phyloP scores from a whole-genome alignment of 1,140 invertebrate genomes.

The Leptinotarsa undecemlineata region DNA sequence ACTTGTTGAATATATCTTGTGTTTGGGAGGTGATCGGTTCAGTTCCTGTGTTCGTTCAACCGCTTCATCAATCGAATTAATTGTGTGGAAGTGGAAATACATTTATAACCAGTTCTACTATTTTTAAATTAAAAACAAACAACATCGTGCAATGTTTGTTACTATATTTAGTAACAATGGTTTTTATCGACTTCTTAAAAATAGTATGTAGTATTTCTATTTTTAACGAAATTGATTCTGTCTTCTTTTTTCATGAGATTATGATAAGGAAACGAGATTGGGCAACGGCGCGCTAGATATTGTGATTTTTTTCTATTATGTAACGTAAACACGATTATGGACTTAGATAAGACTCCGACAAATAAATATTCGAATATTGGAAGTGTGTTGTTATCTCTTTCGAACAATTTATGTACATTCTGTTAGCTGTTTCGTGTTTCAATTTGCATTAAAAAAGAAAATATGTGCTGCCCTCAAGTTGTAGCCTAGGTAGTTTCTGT shows the following conservation, averaged over 20 bases:
- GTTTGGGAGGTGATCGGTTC: not conserved
- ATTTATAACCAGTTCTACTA: conserved; percentile 37
- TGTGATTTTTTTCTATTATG: conserved; percentile 1
- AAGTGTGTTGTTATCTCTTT: not conserved
- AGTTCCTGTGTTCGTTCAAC: not conserved
- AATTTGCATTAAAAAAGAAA: too few species aligned
- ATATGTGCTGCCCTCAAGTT: too few species aligned
- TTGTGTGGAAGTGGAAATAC: conserved; percentile 5
- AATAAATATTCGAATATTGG: not conserved
- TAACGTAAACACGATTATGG: conserved; percentile 4
- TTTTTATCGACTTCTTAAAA: conserved; percentile 52
- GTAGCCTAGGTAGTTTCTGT: too few species aligned
- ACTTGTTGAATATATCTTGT: not conserved
- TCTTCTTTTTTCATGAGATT: conserved; percentile 30
- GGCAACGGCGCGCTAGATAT: not conserved
- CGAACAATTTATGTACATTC: too few species aligned
- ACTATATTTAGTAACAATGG: conserved; percentile 50
- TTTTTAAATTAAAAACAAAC: conserved; percentile 46
- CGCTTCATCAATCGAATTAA: not conserved
- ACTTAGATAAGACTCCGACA: not conserved
- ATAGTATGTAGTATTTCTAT: conserved; percentile 44
- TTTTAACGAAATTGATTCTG: conserved; percentile 34
- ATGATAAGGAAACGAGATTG: conserved; percentile 24
- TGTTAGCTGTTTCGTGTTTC: too few species aligned
- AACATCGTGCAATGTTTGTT: conserved; percentile 45